These are phyloP conservation scores for Hetaerina americana DNA, from an alignment of 1,140 invertebrate species.

Conservation along the genomic window DNA sequence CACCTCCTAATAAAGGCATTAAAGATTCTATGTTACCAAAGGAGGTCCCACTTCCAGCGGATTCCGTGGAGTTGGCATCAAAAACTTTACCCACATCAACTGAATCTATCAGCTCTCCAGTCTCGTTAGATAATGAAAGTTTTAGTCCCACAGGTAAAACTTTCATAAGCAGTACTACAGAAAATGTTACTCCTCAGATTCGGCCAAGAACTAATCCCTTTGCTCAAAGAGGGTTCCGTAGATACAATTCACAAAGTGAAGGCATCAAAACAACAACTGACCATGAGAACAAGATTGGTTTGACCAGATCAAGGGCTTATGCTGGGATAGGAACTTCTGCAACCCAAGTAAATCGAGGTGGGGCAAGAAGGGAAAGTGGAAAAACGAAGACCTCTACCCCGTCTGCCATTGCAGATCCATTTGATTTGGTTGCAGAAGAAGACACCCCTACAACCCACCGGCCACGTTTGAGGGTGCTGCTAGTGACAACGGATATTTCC, in stretches of 20 bases:
- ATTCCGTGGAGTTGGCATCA: too few relatives aligned
- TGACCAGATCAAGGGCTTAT: background rate
- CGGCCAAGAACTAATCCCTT: background rate
- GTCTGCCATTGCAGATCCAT: background rate
- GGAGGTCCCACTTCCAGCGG: too few relatives aligned
- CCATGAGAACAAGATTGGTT: slow-evolving; percentile 24
- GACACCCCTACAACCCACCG: background rate
- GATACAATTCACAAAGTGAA: slow-evolving; percentile 8
- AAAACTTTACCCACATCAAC: background rate
- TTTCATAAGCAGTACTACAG: background rate
- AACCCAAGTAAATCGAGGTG: background rate
- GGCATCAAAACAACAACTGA: slow-evolving; percentile 36
- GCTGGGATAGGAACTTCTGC: too few relatives aligned
- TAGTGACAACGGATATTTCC: background rate
- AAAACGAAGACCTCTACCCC: background rate
- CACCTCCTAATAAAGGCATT: background rate
- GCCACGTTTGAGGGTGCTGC: background rate
- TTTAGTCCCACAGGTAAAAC: background rate
- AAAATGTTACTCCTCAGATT: background rate
- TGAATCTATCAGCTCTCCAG: background rate
- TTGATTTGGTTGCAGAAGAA: background rate
- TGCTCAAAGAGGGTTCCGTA: background rate
- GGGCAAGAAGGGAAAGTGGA: background rate
- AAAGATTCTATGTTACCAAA: background rate
- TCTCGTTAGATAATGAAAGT: background rate